Base-by-base conservation (phyloP, 2,888 invertebrate genomes). In the Habroteleia sp. region DNA sequence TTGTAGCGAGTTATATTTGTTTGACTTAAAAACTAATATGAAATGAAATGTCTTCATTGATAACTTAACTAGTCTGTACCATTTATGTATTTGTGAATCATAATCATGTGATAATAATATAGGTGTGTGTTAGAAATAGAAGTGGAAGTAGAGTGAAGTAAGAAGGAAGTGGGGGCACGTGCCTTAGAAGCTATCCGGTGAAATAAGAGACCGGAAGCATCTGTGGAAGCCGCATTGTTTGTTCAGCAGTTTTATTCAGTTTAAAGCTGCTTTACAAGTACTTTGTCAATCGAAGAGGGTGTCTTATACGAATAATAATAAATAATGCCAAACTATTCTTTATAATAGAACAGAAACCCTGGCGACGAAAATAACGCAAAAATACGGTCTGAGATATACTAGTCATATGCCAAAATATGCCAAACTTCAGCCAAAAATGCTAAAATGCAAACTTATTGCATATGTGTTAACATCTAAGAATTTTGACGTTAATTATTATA, bases 141-240 rank as follows among this genome's bases (percentile, higher is more conserved):
- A 46, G 29, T 29, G 29, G 8, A 33, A 33, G 25, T 48, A 33
- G 33, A 48, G 7, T 17, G 17, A 7, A 13, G 4, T 14, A 13
- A 33, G 50, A 23, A 83, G 82, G 82, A 84, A 83, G 80, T 73
- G 79, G 79, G 81, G 78, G 82, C 85, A 83, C 86, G 84, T 84
- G 85, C 83, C 83, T 81, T 78, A 78, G 76, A 77, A 81, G 80
- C 80, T 84, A 87, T 84, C 84, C 82, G 80, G 80, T 85, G 87
- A 86, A 87, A 87, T 87, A 85, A 86, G 87, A 87, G 85, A 87
- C 87, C 87, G 87, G 87, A 87, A 86, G 85, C 87, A 87, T 87
- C 84, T 87, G 87, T 83, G 81, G 84, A 84, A 86, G 85, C 84
- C 82, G 83, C 83, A 87, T 86, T 86, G 86, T 86, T 87, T 86